Base-by-base conservation (phyloP, 1,140 invertebrate genomes). In the Rhyzopertha dominica region DNA sequence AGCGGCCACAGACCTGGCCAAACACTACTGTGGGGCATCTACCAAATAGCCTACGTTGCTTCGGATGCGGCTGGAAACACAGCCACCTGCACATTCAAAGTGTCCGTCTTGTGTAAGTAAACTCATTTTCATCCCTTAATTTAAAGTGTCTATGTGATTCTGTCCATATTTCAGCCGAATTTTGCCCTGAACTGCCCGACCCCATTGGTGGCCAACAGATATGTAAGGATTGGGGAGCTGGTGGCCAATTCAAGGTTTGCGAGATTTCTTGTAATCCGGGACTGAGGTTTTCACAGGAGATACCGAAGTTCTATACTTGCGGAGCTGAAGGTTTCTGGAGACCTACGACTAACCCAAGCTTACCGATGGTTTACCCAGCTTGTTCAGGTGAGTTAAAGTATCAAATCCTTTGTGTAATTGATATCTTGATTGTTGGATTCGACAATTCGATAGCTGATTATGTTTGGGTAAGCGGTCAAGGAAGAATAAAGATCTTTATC, bases 311-410 rank as follows among this genome's bases (percentile, higher is more conserved):
- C 72, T 97, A 95, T 61, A 94, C 92, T 4, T 97, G 94, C 65
- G 93, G 91, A 10, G 90, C 89, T 40, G 93, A 97, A 79, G 93
- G 93, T 24, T 93, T 93, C 67, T 97, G 93, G 93, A 75, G 90
- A 51, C 94, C 94, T 16, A 91, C 87, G 2, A 74, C 70, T 16
- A 78, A 90, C 61, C 87, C 90, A 7, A 76, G 71, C 19, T 70
- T 86, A 49, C 87, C 88, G 9, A 66, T 94, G 45, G 72, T 92
- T 2, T 95, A 94, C 65, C 91, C 92, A 24, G 87, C 90, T 55
- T 95, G 91, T 65, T 90, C 90, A 58, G 76, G 85, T 87, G 79
- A 76, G 74, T 68, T 29, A 17, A 32, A 41, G n/a, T 22, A 36
- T n/a, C 13, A 20, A 22, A 25, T 44, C 18, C 13, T 43, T 35